Evolutionary conservation across 2,888 invertebrate species (phyloP).

Genomic region (Sphinx pinastri): DNA sequence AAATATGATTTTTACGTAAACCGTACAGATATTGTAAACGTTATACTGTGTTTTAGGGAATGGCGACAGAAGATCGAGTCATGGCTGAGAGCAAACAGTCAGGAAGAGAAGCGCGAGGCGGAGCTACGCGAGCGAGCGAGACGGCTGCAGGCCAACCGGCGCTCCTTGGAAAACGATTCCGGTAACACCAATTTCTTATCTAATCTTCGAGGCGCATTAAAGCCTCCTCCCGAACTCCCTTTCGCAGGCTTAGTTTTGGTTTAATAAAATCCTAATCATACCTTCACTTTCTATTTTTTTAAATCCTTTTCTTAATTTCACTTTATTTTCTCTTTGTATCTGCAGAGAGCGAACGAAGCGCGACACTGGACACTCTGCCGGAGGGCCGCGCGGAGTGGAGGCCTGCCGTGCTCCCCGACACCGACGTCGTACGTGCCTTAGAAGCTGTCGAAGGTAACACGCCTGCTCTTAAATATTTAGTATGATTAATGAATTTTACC

Average conservation of each 20-base stretch:
- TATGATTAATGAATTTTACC: too few relatives aligned
- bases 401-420: conserved; percentile 90
- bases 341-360: conserved; percentile 91
- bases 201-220: too few relatives aligned
- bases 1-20: background rate
- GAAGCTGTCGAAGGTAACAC: conserved; percentile 92
- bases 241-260: too few relatives aligned
- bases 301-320: background rate
- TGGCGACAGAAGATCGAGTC: conserved; percentile 96
- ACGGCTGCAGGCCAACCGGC: conserved; percentile 87
- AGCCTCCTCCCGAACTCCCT: too few relatives aligned
- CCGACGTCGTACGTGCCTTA: conserved; percentile 93
- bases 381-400: conserved; percentile 91
- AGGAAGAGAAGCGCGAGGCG: conserved; percentile 89
- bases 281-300: background rate
- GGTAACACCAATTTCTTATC: conserved; percentile 73
- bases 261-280: too few relatives aligned
- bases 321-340: background rate
- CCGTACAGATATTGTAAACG: too few relatives aligned
- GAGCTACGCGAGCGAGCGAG: conserved; percentile 87
- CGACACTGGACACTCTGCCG: conserved; percentile 87
- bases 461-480: background rate
- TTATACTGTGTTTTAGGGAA: conserved; percentile 79
- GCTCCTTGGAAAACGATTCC: conserved; percentile 93
- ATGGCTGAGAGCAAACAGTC: conserved; percentile 94